Base-by-base conservation (phyloP, 2,888 invertebrate genomes). In the Coelinius sp. region DNA sequence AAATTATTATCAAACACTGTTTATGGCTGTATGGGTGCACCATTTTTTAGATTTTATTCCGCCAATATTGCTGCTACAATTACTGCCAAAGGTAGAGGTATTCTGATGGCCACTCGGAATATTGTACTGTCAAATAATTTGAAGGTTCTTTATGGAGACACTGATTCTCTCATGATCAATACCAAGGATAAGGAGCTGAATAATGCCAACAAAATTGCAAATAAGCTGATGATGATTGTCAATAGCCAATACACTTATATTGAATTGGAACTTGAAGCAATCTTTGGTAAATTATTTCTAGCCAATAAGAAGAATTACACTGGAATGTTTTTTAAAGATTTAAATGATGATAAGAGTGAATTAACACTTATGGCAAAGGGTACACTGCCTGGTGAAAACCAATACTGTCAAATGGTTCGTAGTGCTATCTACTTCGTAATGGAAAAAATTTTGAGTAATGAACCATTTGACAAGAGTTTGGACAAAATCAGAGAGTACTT, bases 271-370 rank as follows among this genome's bases (percentile, higher is more conserved):
- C 95, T 99, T 66, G 99, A 99, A 86, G 99, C 99, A 0, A 95
- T 99, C 0, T 99, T 98, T 87, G 94, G 95, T 85, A 96, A 96
- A 83, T 90, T 99, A 85, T 89, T 99, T 71, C 89, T 99, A 49
- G 88, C 99, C 68, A 98, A 99, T 88, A 99, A 99, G 90, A 99
- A 99, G 88, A 98, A 99, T 84, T 99, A 99, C 85, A 99, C 99
- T 0, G 98, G 99, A 0, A 92, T 98, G 2, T 91, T 93, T 8
- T 90, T 97, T 27, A 90, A 89, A n/a, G 93, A 91, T 89, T 88
- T 82, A 86, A 88, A 92, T 79, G 91, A 89, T 78, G 94, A 94
- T 0, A 91, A 93, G 12, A 94, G 95, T 82, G 98, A 99, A 86
- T 92, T 97, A 80, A 99, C 99, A 89, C 99, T 98, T 64, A 90